Evolutionary conservation across 2,113 vertebrate genomes (phyloP), one percentile per base, ranked within the genome.

Genomic region (Pampusana beccarii): DNA sequence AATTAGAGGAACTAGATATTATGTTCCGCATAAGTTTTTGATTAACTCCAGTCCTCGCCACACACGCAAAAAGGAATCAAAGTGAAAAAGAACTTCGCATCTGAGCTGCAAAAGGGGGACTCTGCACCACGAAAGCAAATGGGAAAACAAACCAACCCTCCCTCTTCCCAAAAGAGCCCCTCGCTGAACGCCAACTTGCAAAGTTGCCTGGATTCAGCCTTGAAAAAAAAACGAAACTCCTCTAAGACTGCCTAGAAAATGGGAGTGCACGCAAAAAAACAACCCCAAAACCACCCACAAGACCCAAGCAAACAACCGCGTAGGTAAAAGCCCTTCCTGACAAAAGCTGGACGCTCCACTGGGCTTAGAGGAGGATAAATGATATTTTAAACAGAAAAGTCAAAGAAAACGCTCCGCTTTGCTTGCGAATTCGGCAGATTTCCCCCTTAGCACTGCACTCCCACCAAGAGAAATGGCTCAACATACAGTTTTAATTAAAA

Each of bases 31-130:
- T 18, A 91, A 87, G 97, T 80, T 97, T 97, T 34, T 92, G 38
- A 93, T 97, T 97, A 97, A 91, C 84, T 91, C 86, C 92, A 95
- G 90, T 77, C 94, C 90, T 82, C 58, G 75, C 94, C 94, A 96
- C 95, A 96, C 92, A 96, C 84, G 87, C 94, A 62, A 96, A 66
- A 53, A 50, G 33, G 87, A 91, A 94, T 92, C 90, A 64, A 86
- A 96, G 90, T 58, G 4, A 69, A 81, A 88, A 66, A 10, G 74
- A 91, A 46, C 34, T 82, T 21, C 11, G 80, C 80, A 81, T 79
- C 89, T 78, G 90, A 94, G 80, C 90, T 54, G 92, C 83, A 79
- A 82, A 92, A 73, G 75, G 89, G 66, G 66, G 61, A 72, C 38
- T 54, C 44, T 4, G 90, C 61, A 60, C 8, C 95, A 50, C 24